phyloP scores from a whole-genome alignment of 35 echinoderm and acorn worm species.

The Patiria miniata region DNA sequence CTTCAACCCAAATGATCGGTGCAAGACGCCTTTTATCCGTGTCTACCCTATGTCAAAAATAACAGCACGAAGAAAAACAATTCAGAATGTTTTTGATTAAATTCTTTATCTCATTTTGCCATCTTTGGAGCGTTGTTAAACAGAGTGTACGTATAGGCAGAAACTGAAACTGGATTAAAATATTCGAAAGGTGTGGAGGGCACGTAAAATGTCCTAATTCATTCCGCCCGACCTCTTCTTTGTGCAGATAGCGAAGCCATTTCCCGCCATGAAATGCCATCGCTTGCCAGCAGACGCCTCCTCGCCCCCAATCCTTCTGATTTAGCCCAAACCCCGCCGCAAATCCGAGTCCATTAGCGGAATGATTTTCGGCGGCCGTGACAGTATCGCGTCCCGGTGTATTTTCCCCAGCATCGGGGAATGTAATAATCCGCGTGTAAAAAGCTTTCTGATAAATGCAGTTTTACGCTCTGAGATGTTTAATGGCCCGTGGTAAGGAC shows the following conservation, averaged over 20 bases:
- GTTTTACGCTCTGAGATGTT: background rate
- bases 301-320: too few species aligned
- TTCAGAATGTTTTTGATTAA: too few species aligned
- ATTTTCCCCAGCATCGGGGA: background rate
- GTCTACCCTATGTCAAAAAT: too few species aligned
- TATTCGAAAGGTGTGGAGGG: background rate
- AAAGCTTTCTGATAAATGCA: slow-evolving; percentile 3
- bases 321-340: background rate
- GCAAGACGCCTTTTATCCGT: too few species aligned
- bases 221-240: background rate
- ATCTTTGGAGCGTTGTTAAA: too few species aligned
- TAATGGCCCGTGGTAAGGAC: too few species aligned
- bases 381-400: background rate
- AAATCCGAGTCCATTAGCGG: background rate
- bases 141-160: too few species aligned
- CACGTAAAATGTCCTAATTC: background rate
- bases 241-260: background rate
- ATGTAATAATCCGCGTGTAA: background rate
- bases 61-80: too few species aligned
- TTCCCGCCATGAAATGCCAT: slow-evolving; percentile 8
- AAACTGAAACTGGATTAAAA: background rate
- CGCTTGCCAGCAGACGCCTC: background rate
- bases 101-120: too few species aligned
- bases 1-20: too few species aligned
- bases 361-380: background rate